Evolutionary conservation across 2,888 invertebrate species (phyloP), one percentile per base, ranked within the genome.

Genomic region (Chymomyza procnemis): DNA sequence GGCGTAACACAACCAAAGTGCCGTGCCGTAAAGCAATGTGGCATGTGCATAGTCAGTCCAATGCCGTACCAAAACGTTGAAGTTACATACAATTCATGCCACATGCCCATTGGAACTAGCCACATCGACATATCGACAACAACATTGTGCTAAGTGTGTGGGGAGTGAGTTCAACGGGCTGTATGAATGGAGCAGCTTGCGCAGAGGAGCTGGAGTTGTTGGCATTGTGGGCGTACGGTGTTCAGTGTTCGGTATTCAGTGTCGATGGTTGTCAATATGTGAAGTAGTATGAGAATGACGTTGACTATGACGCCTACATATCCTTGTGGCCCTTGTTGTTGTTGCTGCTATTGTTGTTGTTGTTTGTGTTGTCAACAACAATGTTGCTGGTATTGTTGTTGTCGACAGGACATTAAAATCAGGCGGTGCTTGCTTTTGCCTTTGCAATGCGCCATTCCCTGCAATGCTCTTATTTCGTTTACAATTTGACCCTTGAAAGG

Each of bases 401-500:
- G 78, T 74, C 75, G 76, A 75, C 79, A 78, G 78, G 70, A 73
- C 79, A 74, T 78, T 79, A 78, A 78, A 78, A 76, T 78, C 78
- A 78, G 79, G 79, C 79, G 73, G 64, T 68, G 65, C 69, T 63
- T 71, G 62, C 66, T n/a, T n/a, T n/a, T 71, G 64, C 66, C 22
- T 34, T 56, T 66, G n/a, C 26, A 67, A 26, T 26, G 26, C 26
- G 4, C 8, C 26, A 26, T 26, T 26, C 26, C 68, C 69, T 78
- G 78, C 84, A 73, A 67, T 69, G 77, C 80, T 85, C 75, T 80
- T 83, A 85, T 81, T 81, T 80, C 85, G 85, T 78, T 85, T 81
- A 83, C 80, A 83, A 80, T 78, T 85, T 84, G 85, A 83, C 83
- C 83, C 78, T 77, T 76, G 76, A 85, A 83, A 79, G 76, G 75